phyloP scores from a whole-genome alignment of 1,140 invertebrate genomes.

The Zaprionus davidi region DNA sequence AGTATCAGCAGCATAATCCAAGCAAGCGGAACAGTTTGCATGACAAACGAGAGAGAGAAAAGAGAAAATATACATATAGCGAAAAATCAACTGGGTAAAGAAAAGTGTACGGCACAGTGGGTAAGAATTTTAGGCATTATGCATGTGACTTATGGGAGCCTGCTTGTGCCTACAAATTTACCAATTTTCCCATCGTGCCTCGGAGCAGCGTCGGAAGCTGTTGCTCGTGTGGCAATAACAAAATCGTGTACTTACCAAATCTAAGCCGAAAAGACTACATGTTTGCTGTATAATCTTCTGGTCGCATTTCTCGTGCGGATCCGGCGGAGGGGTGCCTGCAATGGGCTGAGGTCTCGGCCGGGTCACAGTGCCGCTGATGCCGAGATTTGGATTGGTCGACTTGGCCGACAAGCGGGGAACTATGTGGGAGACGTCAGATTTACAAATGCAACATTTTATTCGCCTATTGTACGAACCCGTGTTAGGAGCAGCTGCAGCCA shows the following conservation, averaged over 20 bases:
- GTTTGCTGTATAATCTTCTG: constrained; percentile 94
- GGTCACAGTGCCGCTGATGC: constrained; percentile 84
- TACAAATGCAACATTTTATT: background rate
- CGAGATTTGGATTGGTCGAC: constrained; percentile 58
- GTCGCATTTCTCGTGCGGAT: constrained; percentile 91
- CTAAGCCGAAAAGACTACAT: constrained; percentile 94
- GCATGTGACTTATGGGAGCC: too few species aligned
- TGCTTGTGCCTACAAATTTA: background rate
- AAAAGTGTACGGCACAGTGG: background rate
- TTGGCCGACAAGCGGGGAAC: constrained; percentile 77
- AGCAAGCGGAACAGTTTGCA: constrained; percentile 8
- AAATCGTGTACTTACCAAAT: constrained; percentile 88
- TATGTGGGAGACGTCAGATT: background rate
- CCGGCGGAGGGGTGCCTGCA: constrained; percentile 91
- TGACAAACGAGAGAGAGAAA: constrained; percentile 8
- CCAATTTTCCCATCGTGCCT: background rate
- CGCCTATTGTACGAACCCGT: constrained; percentile 34
- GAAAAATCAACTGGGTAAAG: background rate
- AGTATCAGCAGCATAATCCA: background rate
- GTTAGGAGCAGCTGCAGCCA: constrained; percentile 60
- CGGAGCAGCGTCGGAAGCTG: background rate
- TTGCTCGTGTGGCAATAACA: constrained; percentile 19
- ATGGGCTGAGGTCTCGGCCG: constrained; percentile 94
- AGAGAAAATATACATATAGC: constrained; percentile 3
- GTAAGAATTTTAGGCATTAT: background rate